These are phyloP conservation scores for Acutogordius australiensis DNA, from an alignment of 2,888 invertebrate species.

Conservation along the genomic window DNA sequence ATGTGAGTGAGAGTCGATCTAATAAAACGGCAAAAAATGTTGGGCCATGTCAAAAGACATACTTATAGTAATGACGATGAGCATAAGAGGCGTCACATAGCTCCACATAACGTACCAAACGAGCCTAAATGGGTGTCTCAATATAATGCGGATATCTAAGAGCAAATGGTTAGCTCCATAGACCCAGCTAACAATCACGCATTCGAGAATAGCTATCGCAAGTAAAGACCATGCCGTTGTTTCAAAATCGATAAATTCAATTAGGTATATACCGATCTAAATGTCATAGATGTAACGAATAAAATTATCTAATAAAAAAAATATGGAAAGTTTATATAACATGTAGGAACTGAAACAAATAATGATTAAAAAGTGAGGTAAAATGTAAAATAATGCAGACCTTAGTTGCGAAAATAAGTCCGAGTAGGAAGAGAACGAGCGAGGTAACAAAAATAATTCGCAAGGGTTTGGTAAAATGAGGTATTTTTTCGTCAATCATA, in stretches of 20 bases:
- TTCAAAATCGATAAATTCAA: conserved; percentile 8
- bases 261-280: background rate
- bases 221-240: conserved; percentile 5
- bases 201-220: background rate
- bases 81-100: background rate
- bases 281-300: background rate
- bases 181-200: background rate
- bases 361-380: too few relatives aligned
- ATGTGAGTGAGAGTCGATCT: too few relatives aligned
- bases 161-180: background rate
- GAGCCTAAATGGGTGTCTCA: background rate
- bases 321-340: background rate
- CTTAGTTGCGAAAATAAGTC: conserved; percentile 4
- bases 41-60: too few relatives aligned
- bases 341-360: too few relatives aligned
- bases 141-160: background rate
- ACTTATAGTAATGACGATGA: background rate
- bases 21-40: too few relatives aligned
- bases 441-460: background rate
- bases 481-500: conserved; percentile 5
- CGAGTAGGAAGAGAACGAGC: background rate
- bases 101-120: background rate
- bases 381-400: too few relatives aligned
- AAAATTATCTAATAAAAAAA: background rate
- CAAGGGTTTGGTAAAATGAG: conserved; percentile 6